Base-by-base conservation (phyloP, 2,113 vertebrate genomes). In the Corydoras maculifer region DNA sequence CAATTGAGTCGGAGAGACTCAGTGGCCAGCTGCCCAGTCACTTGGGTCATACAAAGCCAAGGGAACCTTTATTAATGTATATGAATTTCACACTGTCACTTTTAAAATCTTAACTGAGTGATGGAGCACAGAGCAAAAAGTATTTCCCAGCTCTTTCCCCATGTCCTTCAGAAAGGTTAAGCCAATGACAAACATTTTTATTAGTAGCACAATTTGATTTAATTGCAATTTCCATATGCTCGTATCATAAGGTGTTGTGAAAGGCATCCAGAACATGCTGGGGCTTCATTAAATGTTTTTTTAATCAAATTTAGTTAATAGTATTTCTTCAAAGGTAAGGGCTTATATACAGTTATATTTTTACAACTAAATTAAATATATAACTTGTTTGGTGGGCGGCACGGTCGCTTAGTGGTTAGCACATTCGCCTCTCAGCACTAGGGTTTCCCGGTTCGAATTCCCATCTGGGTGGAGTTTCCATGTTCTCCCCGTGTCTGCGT, bases 31-130 rank as follows among this genome's bases (percentile, higher is more conserved):
- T 48, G 14, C 64, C 30, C 31, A 60, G 55, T 53, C 55, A 60
- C 55, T 14, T 30, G 9, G 62, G 35, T 65, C 35, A 59, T 48
- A 32, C 54, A 32, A 29, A 60, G 7, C 29, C 59, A 11, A 71
- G 51, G 54, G 12, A 54, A 30, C 31, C 14, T 54, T 59, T 61
- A 77, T 57, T 68, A 68, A 67, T 74, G 51, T 63, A n/a, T 67
- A 29, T 53, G n/a, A 70, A 63, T 68, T 74, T 68, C 58, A 74
- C 62, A 66, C 50, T 53, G 57, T 70, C 70, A 67, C 51, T 61
- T 55, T 70, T 3, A 67, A 63, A 68, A 14, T 62, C 53, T 43
- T 32, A 49, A 51, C 35, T 48, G 60, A 51, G 13, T 11, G 50
- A 68, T 70, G 2, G 18, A 66, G 49, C 13, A 67, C 6, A 51